phyloP scores from a whole-genome alignment of 2,888 invertebrate species.

The Mythimna loreyi region DNA sequence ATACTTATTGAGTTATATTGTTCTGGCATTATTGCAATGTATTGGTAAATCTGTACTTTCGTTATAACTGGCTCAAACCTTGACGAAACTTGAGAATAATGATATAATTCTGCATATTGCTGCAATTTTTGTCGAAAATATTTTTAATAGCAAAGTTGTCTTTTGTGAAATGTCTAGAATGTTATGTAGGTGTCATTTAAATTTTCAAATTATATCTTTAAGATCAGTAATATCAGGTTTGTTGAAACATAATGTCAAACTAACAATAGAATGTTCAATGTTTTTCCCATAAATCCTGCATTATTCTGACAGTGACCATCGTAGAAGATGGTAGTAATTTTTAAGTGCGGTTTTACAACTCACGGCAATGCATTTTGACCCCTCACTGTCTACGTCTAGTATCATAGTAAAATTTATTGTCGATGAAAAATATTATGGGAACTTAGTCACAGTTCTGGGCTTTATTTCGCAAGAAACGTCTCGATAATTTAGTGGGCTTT shows the following conservation, averaged over 20 bases:
- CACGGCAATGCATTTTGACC: slow-evolving; percentile 64
- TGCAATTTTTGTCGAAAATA: not conserved
- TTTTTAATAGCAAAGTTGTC: not conserved
- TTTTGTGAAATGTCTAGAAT: not conserved
- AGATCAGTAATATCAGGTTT: too few relatives aligned
- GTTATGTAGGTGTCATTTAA: not conserved
- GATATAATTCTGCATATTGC: not conserved
- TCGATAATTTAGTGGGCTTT: slow-evolving; percentile 58
- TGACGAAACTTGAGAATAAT: not conserved
- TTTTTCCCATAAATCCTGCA: slow-evolving; percentile 42
- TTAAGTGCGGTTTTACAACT: slow-evolving; percentile 65
- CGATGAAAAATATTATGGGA: slow-evolving; percentile 63
- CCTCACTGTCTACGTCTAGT: slow-evolving; percentile 41
- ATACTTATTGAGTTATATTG: slow-evolving; percentile 37
- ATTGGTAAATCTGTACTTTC: slow-evolving; percentile 16
- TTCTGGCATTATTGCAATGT: slow-evolving; percentile 1
- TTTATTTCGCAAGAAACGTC: slow-evolving; percentile 56
- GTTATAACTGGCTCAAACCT: not conserved
- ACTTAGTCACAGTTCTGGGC: slow-evolving; percentile 31
- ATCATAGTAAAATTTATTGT: slow-evolving; percentile 65
- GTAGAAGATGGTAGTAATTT: slow-evolving; percentile 58
- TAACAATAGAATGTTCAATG: slow-evolving; percentile 8
- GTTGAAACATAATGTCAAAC: slow-evolving; percentile 10
- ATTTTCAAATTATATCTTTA: slow-evolving; percentile 1
- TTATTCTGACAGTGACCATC: slow-evolving; percentile 41